phyloP scores from a whole-genome alignment of 2,113 vertebrate genomes.

The Pteruthius melanotis region DNA sequence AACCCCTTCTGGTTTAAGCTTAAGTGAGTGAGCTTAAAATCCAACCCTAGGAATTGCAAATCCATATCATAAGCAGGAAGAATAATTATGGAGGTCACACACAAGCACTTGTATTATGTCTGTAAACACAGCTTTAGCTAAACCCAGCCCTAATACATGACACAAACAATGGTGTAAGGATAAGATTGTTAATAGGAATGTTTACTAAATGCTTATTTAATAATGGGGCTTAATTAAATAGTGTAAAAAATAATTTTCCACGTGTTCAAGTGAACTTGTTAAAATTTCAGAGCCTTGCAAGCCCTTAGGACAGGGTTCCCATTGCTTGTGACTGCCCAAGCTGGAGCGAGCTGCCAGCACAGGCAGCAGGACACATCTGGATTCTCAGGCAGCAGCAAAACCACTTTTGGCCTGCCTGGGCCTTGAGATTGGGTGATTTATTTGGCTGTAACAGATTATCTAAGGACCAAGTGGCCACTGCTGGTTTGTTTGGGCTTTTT shows the following conservation, averaged over 20 bases:
- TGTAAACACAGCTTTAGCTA: not conserved
- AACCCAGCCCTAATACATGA: not conserved
- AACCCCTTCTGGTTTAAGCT: not conserved
- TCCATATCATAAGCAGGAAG: not conserved
- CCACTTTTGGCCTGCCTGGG: not conserved
- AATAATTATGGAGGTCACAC: not conserved
- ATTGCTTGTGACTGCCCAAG: not conserved
- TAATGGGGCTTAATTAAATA: conserved; percentile 60
- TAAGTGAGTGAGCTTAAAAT: not conserved
- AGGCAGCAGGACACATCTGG: not conserved
- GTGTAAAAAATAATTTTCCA: conserved; percentile 21
- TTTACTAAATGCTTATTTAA: conserved; percentile 43
- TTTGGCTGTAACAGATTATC: not conserved
- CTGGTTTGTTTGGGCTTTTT: not conserved
- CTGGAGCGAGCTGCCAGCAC: not conserved
- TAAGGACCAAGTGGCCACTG: not conserved
- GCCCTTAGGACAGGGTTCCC: not conserved
- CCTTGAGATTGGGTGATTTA: not conserved
- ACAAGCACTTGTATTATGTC: not conserved
- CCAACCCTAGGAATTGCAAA: not conserved
- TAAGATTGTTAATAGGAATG: not conserved
- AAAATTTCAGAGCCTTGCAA: not conserved
- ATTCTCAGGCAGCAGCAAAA: not conserved
- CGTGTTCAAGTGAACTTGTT: not conserved
- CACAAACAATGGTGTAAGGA: conserved; percentile 24